These are phyloP conservation scores for Brachyrhaphis roseni DNA, from an alignment of 2,797 vertebrate species.

Conservation along the genomic window DNA sequence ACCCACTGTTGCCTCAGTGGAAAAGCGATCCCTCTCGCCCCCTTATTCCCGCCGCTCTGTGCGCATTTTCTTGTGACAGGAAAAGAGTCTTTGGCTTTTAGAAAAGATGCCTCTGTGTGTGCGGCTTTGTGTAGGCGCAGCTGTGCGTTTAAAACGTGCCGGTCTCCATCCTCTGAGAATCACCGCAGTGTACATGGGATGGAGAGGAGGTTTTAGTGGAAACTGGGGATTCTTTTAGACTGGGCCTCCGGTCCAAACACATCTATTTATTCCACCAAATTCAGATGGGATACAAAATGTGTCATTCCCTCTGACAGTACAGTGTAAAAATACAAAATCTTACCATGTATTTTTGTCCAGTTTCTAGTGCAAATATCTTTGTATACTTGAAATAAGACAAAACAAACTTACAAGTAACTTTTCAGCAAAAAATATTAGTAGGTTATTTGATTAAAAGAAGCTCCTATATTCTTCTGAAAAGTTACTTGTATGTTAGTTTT, in stretches of 20 bases:
- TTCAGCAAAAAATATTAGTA: too few relatives aligned
- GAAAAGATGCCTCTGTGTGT: slow-evolving; percentile 68
- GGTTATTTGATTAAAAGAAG: too few relatives aligned
- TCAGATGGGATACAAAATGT: slow-evolving; percentile 7
- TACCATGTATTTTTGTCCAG: too few relatives aligned
- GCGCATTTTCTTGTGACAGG: slow-evolving; percentile 64
- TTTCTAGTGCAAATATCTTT: too few relatives aligned
- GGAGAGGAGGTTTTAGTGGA: slow-evolving; percentile 12
- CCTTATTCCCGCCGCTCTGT: slow-evolving; percentile 50
- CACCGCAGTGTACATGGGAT: slow-evolving; percentile 29
- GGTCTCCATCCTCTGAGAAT: slow-evolving; percentile 39
- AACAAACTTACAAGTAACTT: too few relatives aligned
- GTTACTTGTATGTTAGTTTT: too few relatives aligned
- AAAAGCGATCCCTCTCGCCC: slow-evolving; percentile 63
- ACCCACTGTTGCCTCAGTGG: slow-evolving; percentile 75
- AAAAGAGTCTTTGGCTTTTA: slow-evolving; percentile 72
- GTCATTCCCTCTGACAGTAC: too few relatives aligned
- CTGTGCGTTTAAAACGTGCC: slow-evolving; percentile 55
- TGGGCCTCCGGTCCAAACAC: slow-evolving; percentile 4
- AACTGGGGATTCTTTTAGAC: background rate
- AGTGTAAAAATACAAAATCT: too few relatives aligned
- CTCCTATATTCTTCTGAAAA: too few relatives aligned
- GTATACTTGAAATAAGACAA: too few relatives aligned
- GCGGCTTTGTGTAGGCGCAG: slow-evolving; percentile 74
- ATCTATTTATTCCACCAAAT: slow-evolving; percentile 22